phyloP scores from a whole-genome alignment of 2,888 invertebrate genomes.

The Amphimallon solstitiale region DNA sequence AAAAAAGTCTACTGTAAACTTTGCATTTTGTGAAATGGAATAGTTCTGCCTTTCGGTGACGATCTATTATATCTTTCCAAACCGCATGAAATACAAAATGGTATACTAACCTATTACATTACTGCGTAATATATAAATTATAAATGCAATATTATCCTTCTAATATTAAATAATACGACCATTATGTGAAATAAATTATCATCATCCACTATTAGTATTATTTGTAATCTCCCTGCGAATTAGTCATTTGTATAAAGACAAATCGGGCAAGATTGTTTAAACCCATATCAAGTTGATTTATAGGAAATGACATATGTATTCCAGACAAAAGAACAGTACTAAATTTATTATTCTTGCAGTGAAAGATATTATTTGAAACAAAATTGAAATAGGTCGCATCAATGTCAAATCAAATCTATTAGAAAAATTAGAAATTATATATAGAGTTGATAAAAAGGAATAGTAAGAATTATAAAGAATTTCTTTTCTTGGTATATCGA shows the following conservation, averaged over 20 bases:
- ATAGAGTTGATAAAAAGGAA: no score
- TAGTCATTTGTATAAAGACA: neutral
- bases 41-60: no score
- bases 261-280: constrained; percentile 13
- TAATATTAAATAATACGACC: neutral
- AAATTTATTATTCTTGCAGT: constrained; percentile 17
- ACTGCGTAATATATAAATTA: no score
- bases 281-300: constrained; percentile 24
- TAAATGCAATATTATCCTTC: no score
- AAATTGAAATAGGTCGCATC: neutral
- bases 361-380: neutral
- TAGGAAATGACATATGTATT: constrained; percentile 21
- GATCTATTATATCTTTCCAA: no score
- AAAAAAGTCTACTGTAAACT: no score
- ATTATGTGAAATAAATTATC: neutral
- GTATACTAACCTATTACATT: no score
- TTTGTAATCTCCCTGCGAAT: neutral
- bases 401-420: neutral
- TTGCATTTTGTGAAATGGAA: no score
- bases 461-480: no score
- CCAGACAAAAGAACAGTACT: constrained; percentile 3
- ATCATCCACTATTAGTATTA: constrained; percentile 1
- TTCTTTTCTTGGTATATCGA: no score
- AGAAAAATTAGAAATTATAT: no score
- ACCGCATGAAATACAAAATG: no score